Evolutionary conservation across 1,140 invertebrate genomes (phyloP), one percentile per base, ranked within the genome.

Genomic region (Drosophila micromelanica): DNA sequence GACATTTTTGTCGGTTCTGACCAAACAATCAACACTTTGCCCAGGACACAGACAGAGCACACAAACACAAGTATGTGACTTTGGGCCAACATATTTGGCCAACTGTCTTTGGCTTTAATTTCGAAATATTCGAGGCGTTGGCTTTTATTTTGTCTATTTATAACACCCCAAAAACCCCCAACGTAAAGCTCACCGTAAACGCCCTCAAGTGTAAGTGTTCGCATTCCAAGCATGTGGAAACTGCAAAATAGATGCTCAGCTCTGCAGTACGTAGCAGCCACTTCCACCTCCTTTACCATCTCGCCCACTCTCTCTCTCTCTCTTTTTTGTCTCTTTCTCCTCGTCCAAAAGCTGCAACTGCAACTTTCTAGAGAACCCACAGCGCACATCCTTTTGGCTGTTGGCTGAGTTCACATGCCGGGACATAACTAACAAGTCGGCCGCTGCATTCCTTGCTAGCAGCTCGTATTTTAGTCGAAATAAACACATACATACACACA

Each of bases 71-170:
- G 56, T 67, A 45, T 63, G 45, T 62, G 57, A 52, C 55, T 73
- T 5, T 65, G 67, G 30, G 75, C 65, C 69, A 79, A 84, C 76
- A 85, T 85, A 86, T 78, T 85, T 80, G 71, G 63, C 64, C 48
- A 81, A 81, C 76, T 78, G 82, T 82, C 78, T 72, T 87, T 87
- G 84, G 75, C 84, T 87, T 89, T 87, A 87, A 87, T 87, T 89
- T 87, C 78, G 75, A 46, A 61, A 80, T 69, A 87, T 85, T 68
- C 76, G 65, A 65, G 69, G 69, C 78, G 70, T 61, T 71, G 61
- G 73, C 65, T 78, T 76, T 67, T 77, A 70, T 78, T 70, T 68
- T 69, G 72, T 79, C 84, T 89, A 87, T 87, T 87, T 87, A 82
- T 86, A 82, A 76, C 70, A 57, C 46, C 11, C 23, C 12, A 11